These are phyloP conservation scores for Entomobrya proxima DNA, from an alignment of 2,888 invertebrate genomes.

Conservation along the genomic window DNA sequence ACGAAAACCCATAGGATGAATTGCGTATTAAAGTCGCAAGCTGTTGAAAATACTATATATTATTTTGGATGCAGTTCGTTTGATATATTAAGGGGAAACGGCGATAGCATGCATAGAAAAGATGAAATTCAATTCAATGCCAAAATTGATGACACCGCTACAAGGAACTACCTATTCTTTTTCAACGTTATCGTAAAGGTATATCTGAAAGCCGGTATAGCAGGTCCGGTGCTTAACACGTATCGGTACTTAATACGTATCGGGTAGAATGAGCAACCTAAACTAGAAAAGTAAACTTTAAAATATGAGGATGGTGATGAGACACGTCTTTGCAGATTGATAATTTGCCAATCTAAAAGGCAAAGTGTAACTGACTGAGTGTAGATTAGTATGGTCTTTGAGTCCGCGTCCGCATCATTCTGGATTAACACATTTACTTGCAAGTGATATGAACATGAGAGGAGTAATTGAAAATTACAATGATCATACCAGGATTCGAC, in stretches of 20 bases:
- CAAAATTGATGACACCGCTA: too few species aligned
- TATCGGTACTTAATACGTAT: too few species aligned
- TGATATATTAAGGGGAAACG: too few species aligned
- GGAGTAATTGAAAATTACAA: slow-evolving; percentile 47
- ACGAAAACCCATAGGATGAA: background rate
- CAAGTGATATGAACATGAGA: slow-evolving; percentile 26
- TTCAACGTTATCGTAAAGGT: too few species aligned
- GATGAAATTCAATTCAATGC: too few species aligned
- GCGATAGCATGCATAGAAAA: too few species aligned
- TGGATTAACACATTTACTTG: slow-evolving; percentile 49
- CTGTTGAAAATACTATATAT: too few species aligned
- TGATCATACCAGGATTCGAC: background rate
- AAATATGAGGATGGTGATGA: background rate
- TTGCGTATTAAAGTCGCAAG: background rate
- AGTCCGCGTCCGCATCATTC: background rate
- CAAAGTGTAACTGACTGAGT: background rate
- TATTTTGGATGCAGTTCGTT: too few species aligned
- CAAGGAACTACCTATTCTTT: too few species aligned
- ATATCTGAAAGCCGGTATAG: too few species aligned
- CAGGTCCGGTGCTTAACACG: too few species aligned
- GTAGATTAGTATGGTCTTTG: slow-evolving; percentile 1
- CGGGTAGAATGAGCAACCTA: too few species aligned
- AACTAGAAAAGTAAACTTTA: background rate
- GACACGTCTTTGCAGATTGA: background rate
- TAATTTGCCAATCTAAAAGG: background rate